A percentile compares a stretch with the other conserved stretches of the same genome.
Conservation (phyloP, 2,888 invertebrate species). For the Oasisia sp. region DNA sequence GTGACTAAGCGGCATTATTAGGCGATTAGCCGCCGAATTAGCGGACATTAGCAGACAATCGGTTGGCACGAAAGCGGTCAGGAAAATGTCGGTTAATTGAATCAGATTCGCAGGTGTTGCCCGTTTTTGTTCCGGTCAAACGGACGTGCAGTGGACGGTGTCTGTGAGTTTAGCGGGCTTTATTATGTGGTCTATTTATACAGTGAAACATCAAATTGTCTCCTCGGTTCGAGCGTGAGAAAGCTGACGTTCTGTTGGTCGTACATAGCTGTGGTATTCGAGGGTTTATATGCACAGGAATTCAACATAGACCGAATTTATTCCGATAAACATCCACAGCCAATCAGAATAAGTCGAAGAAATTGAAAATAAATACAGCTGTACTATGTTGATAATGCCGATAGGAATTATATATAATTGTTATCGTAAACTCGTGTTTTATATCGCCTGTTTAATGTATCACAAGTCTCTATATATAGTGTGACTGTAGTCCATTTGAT, state of each 20-base stretch:
- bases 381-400: background rate
- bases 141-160: background rate
- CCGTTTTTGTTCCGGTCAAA: background rate
- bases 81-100: background rate
- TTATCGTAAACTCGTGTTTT: background rate
- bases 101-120: background rate
- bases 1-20: conserved; percentile 17
- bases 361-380: background rate
- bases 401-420: background rate
- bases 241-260: background rate
- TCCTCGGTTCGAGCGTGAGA: background rate
- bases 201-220: background rate
- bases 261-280: background rate
- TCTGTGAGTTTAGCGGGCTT: background rate
- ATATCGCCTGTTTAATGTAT: too few relatives aligned
- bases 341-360: background rate
- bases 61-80: background rate
- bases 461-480: background rate
- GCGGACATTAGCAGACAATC: conserved; percentile 17
- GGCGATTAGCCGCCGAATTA: conserved; percentile 8
- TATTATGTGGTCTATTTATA: background rate
- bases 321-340: too few relatives aligned
- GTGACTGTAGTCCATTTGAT: background rate
- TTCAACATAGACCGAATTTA: background rate
- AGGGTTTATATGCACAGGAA: background rate